Evolutionary conservation across 2,113 vertebrate genomes (phyloP), one percentile per base, ranked within the genome.

Genomic region (Carassius auratus): DNA sequence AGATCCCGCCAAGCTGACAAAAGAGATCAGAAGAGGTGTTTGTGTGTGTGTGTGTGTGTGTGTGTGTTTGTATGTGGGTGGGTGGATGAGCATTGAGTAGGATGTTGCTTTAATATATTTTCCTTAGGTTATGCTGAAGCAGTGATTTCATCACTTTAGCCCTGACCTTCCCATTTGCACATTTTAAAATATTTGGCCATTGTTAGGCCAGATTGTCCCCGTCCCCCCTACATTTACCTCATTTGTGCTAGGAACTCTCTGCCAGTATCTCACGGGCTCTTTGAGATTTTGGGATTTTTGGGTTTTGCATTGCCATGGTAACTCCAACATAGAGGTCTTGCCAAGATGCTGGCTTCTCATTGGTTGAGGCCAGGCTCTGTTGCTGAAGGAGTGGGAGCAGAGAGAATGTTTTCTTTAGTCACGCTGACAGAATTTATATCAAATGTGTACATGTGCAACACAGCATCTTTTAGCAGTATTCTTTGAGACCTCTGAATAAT

Each of bases 11-110:
- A 98, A 97, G 95, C 95, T 96, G 93, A 99, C 97, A 94, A 96
- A 97, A 95, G 98, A 99, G 91, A 97, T 96, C 93, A 96, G 97
- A 93, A 97, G 98, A 98, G 98, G 98, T 99, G 95, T 96, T 97
- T 97, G 90, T 91, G 89, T 45, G 42, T 75, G 73, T 76, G 45
- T 75, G 95, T 96, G 97, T 97, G 90, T 91, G 89, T 45, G 42
- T 75, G 73, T 76, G 45, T 75, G 91, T 92, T 84, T 38, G 84
- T 82, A 88, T 45, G 73, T 75, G 42, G 13, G 73, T 50, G 73
- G n/a, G 45, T 50, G 90, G 79, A 59, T 71, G 82, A 68, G n/a
- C 76, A 83, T 57, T 33, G 68, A 48, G 84, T 45, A 74, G 85
- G 76, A 71, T 68, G 33, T 36, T 19, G 30, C 64, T 74, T 80